Base-by-base conservation (phyloP, 2,113 vertebrate species). In the Thryonomys swinderianus region DNA sequence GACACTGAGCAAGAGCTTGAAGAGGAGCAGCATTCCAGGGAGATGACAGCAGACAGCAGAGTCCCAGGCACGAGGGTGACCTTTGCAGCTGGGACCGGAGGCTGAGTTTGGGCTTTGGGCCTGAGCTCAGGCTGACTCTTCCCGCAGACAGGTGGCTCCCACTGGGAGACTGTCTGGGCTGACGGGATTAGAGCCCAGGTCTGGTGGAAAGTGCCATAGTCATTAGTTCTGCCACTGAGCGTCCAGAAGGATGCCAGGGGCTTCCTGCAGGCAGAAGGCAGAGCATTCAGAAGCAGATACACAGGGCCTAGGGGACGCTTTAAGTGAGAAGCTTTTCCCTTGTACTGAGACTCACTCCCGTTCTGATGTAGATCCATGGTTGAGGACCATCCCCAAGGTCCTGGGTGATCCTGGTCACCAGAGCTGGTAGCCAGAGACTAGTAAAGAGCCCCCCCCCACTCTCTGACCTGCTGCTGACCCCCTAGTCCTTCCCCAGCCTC, bases 351-450 rank as follows among this genome's bases (percentile, higher is more conserved):
- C 21, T 37, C 96, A 53, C 92, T 96, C 71, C 92, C 90, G 87
- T 94, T 97, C 86, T 93, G 94, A 95, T 94, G 96, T 96, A 98
- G 95, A 92, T 92, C 61, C 84, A 82, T 97, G 82, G 80, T 57
- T 84, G 81, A 93, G 88, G 96, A 97, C 94, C 96, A 25, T 25
- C 55, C 8, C 12, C 7, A 8, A 94, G 95, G 91, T 88, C 88
- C 96, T 93, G 94, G 96, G 92, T 93, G 92, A 96, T 96, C 91
- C 40, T 55, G 78, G 81, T 96, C 97, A 96, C 96, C 96, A 1
- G 5, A 95, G 94, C 94, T 96, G 94, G 85, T 97, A 97, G 90
- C 94, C 61, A 86, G 88, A 95, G 88, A 90, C 96, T 95, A 83
- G 95, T 97, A 96, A 96, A 91, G 94, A 96, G 96, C 51, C 82